phyloP scores from a whole-genome alignment of 2,797 vertebrate species.

The Lycodopsis pacificus region DNA sequence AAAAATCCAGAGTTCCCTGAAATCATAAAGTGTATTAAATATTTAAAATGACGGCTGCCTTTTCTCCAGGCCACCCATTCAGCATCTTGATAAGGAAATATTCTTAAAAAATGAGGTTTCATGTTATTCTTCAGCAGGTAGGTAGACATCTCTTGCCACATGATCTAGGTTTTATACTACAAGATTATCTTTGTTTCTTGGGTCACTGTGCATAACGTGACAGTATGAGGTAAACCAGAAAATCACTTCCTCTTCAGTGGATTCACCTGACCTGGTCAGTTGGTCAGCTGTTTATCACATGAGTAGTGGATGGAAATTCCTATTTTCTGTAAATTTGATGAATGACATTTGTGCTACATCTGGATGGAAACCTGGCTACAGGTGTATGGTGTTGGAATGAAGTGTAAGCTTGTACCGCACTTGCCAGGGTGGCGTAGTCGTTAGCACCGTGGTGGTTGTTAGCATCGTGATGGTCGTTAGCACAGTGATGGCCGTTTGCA shows the following conservation, averaged over 20 bases:
- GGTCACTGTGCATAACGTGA: background rate
- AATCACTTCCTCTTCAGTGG: background rate
- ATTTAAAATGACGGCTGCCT: background rate
- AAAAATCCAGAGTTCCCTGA: background rate
- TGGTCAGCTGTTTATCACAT: no score
- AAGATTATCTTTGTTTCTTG: background rate
- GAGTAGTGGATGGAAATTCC: background rate
- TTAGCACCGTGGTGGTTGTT: no score
- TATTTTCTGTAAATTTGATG: background rate
- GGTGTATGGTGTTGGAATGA: background rate
- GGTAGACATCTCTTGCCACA: background rate
- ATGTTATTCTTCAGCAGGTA: background rate
- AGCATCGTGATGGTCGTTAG: no score
- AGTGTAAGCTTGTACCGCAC: background rate
- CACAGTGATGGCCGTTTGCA: background rate
- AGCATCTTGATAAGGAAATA: background rate
- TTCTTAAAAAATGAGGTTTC: background rate
- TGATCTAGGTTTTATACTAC: background rate
- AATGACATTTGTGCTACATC: background rate
- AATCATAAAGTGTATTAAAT: conserved; percentile 8
- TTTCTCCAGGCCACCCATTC: background rate
- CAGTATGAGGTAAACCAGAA: background rate
- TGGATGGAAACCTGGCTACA: background rate
- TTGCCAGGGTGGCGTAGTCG: background rate
- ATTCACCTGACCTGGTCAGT: no score